These are phyloP conservation scores for Erebia ligea DNA, from an alignment of 2,888 invertebrate genomes.

Conservation along the genomic window DNA sequence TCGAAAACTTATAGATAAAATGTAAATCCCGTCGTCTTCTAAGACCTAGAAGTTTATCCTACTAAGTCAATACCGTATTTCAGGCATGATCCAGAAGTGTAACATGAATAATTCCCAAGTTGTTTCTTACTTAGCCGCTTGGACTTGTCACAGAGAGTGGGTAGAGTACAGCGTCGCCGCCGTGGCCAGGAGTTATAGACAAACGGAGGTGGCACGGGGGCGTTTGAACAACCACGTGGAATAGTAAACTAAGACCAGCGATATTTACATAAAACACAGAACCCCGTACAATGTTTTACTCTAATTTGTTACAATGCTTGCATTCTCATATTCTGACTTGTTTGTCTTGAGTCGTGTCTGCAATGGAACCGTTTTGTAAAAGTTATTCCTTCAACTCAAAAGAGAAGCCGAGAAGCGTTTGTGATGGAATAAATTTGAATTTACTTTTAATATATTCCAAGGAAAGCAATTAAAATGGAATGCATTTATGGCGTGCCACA, in stretches of 20 bases:
- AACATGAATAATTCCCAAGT: slow-evolving; percentile 20
- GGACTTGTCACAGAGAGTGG: slow-evolving; percentile 40
- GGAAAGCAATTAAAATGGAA: slow-evolving; percentile 33
- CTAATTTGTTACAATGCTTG: slow-evolving; percentile 10
- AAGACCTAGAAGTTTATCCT: neutral
- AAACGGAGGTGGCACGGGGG: slow-evolving; percentile 39
- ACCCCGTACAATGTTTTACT: slow-evolving; percentile 6
- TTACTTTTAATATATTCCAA: slow-evolving; percentile 25
- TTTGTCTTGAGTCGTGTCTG: slow-evolving; percentile 16
- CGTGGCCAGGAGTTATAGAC: slow-evolving; percentile 43
- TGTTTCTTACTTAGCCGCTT: slow-evolving; percentile 36
- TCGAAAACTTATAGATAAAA: neutral
- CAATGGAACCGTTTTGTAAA: slow-evolving; percentile 13
- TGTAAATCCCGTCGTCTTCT: neutral
- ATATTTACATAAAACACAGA: slow-evolving; percentile 40
- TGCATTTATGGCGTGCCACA: slow-evolving; percentile 31
- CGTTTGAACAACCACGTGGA: slow-evolving; percentile 35
- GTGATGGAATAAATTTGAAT: slow-evolving; percentile 26
- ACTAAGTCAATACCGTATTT: slow-evolving; percentile 10
- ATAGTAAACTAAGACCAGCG: slow-evolving; percentile 37
- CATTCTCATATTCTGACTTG: slow-evolving; percentile 16
- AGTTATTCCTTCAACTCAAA: slow-evolving; percentile 15
- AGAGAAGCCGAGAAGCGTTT: slow-evolving; percentile 18
- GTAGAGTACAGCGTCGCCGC: slow-evolving; percentile 36
- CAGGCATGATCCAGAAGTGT: slow-evolving; percentile 13